Evolutionary conservation across 1,140 invertebrate genomes (phyloP).

Genomic region (Papilio machaon): DNA sequence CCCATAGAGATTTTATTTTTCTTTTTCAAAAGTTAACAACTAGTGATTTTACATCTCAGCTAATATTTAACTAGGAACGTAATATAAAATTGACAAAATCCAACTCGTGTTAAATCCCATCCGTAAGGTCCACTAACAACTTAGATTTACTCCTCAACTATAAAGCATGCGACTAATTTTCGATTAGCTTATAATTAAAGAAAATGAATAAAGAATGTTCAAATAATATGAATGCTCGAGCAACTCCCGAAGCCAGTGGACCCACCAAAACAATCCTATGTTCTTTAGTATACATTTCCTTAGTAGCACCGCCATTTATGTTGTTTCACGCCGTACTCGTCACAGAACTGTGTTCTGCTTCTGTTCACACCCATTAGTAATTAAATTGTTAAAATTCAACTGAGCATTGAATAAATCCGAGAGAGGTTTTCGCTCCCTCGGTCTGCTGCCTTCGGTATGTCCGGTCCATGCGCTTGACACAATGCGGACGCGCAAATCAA

Average conservation of each 20-base stretch:
- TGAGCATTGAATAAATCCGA: constrained; percentile 28
- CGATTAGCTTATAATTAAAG: constrained; percentile 18
- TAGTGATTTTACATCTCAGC: constrained; percentile 7
- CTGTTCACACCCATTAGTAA: not conserved
- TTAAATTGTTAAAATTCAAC: constrained; percentile 30
- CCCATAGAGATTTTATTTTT: not conserved
- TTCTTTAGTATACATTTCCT: constrained; percentile 72
- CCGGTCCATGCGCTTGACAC: not conserved
- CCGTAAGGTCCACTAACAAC: constrained; percentile 53
- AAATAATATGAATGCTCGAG: constrained; percentile 3
- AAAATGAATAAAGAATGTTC: constrained; percentile 29
- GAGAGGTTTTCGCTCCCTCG: not conserved
- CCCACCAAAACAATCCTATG: constrained; percentile 52
- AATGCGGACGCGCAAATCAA: constrained; percentile 23
- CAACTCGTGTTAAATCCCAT: constrained; percentile 58
- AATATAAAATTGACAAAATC: constrained; percentile 73
- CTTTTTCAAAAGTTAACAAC: constrained; percentile 21
- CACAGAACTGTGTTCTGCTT: constrained; percentile 36
- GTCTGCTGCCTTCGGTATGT: not conserved
- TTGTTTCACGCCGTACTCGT: constrained; percentile 49
- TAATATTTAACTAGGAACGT: constrained; percentile 63
- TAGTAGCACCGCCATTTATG: constrained; percentile 77
- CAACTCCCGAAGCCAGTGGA: constrained; percentile 49
- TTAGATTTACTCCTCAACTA: constrained; percentile 36
- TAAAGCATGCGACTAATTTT: constrained; percentile 15